A percentile compares a stretch with the other conserved stretches of the same genome.
Conservation (phyloP, 1,140 invertebrate genomes). For the Temnothorax curvispinosus region DNA sequence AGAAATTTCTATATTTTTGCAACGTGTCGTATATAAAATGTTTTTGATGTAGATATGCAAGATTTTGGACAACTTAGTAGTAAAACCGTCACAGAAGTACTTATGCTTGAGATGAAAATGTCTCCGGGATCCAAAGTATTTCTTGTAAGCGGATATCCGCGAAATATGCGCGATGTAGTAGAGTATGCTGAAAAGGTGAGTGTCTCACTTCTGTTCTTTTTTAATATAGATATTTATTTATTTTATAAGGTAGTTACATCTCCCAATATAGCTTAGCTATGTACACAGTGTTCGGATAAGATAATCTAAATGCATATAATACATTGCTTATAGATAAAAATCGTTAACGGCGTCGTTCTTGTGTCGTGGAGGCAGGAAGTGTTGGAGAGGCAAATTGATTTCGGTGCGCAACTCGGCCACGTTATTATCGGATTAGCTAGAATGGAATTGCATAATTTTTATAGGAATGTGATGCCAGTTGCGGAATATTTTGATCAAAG, state of each 20-base stretch:
- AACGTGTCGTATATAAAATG: background rate
- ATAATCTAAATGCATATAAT: background rate
- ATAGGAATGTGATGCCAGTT: constrained; percentile 94
- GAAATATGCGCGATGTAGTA: constrained; percentile 95
- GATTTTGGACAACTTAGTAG: constrained; percentile 94
- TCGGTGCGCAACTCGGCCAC: constrained; percentile 94
- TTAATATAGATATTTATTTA: background rate
- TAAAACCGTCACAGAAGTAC: constrained; percentile 94
- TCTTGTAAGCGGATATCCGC: constrained; percentile 97
- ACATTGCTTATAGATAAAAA: constrained; percentile 90
- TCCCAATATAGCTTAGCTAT: background rate
- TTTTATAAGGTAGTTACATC: background rate
- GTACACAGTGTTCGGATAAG: background rate
- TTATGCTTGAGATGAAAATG: constrained; percentile 98
- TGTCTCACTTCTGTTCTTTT: background rate
- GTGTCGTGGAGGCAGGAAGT: constrained; percentile 94
- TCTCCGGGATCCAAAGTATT: constrained; percentile 95
- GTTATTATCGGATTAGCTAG: constrained; percentile 93
- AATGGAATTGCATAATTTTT: constrained; percentile 96
- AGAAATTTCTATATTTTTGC: constrained; percentile 1
- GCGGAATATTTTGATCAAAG: constrained; percentile 95
- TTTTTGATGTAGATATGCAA: constrained; percentile 89
- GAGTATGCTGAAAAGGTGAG: constrained; percentile 96
- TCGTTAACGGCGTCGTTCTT: constrained; percentile 93
- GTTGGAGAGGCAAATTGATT: constrained; percentile 94